Conservation (phyloP, 2,888 invertebrate species). For the Calliscelio sp. region DNA sequence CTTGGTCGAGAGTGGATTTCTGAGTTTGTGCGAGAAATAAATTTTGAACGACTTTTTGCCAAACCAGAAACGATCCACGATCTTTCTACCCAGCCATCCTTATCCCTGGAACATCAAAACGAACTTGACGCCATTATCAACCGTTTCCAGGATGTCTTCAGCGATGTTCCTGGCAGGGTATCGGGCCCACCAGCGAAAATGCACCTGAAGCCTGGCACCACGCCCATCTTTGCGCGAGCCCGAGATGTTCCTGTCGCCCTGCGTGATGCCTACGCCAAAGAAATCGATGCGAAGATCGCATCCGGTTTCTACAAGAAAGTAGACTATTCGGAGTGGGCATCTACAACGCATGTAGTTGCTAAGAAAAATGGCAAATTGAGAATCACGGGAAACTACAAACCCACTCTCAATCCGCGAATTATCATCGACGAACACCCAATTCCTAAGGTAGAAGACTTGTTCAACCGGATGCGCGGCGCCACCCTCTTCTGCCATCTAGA, state of each 20-base stretch:
- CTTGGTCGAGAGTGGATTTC: too few relatives aligned
- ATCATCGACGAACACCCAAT: conserved; percentile 61
- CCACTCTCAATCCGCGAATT: conserved; percentile 56
- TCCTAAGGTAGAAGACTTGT: conserved; percentile 47
- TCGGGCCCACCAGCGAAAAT: conserved; percentile 22
- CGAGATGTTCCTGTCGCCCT: conserved; percentile 33
- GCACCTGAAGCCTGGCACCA: conserved; percentile 32
- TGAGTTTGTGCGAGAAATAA: too few relatives aligned
- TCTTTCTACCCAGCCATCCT: too few relatives aligned
- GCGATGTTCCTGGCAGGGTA: too few relatives aligned
- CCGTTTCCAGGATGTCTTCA: too few relatives aligned
- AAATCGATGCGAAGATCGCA: conserved; percentile 22
- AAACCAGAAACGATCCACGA: too few relatives aligned
- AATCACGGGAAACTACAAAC: conserved; percentile 51
- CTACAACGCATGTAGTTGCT: conserved; percentile 37
- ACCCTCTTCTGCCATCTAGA: conserved; percentile 24
- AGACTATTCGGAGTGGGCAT: conserved; percentile 50
- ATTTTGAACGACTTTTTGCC: too few relatives aligned
- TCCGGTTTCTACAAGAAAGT: conserved; percentile 34
- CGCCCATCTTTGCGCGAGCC: conserved; percentile 22
- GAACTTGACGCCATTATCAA: too few relatives aligned
- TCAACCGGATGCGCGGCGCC: conserved; percentile 46
- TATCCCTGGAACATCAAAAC: too few relatives aligned
- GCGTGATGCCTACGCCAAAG: conserved; percentile 12
- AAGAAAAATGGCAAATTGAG: conserved; percentile 43